Evolutionary conservation across 1,140 invertebrate genomes (phyloP), one percentile per base, ranked within the genome.

Genomic region (Brachionus koreanus): DNA sequence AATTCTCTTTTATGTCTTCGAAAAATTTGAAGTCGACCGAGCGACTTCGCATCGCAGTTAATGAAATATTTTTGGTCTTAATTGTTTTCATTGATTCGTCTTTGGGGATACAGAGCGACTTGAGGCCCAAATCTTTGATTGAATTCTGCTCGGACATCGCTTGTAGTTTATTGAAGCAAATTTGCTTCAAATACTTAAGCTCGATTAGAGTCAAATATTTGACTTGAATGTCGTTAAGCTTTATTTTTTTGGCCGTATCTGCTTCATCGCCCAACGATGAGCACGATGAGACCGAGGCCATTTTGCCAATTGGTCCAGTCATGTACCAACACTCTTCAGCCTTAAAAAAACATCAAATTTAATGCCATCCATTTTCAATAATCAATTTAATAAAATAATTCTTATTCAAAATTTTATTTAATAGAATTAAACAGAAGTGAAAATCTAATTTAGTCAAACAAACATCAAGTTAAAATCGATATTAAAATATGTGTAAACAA

Each of bases 1-100:
- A 79, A 61, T 79, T 79, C 9, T 79, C 76, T 79, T 79, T 79
- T 19, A 79, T 79, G 33, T 79, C 76, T 19, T 79, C 76, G n/a
- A 79, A 79, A 33, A 79, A 65, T 37, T 65, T 57, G 57, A 79
- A 79, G 39, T 79, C 76, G 23, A 79, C 49, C 13, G 76, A 79
- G 29, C 76, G 76, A 13, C 35, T 42, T 5, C 76, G 46, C 6
- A 43, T 39, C 19, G 49, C 19, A 1, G 16, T 35, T 12, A 33
- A 65, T 37, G 19, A 25, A 5, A 79, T 57, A 33, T 79, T 57
- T 61, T 79, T 79, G 10, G 76, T 65, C 42, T 79, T 79, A 10
- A 79, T 65, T 23, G 61, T 79, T 79, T 65, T 57, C 76, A 79
- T 79, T 3, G 49, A 61, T 12, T 79, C 76, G n/a, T 79, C 76